These are phyloP conservation scores for Ectobius pallidus DNA, from an alignment of 2,888 invertebrate species.

Conservation along the genomic window DNA sequence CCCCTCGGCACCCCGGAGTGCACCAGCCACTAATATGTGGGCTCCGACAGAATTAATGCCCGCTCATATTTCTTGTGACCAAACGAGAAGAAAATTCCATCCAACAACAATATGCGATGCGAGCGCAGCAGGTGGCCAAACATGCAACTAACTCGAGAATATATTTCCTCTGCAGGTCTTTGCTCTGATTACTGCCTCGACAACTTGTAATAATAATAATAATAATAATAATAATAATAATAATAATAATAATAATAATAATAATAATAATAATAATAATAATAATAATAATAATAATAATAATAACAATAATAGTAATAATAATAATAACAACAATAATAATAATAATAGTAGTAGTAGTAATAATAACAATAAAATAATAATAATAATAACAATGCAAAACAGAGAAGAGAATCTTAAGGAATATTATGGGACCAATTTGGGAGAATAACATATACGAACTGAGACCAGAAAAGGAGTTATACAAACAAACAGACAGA, in stretches of 20 bases:
- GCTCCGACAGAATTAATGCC: background rate
- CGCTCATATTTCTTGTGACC: slow-evolving; percentile 21
- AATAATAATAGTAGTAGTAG: background rate
- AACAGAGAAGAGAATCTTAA: too few relatives aligned
- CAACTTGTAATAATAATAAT: too few relatives aligned
- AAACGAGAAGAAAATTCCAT: background rate
- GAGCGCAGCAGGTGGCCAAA: background rate
- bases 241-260: background rate
- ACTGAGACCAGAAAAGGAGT: too few relatives aligned
- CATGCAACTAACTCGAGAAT: too few relatives aligned
- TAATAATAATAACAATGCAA: background rate
- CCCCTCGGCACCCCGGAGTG: background rate
- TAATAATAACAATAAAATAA: too few relatives aligned
- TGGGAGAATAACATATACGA: too few relatives aligned
- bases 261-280: slow-evolving; percentile 9
- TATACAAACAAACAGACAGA: too few relatives aligned
- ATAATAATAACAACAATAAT: background rate
- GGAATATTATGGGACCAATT: too few relatives aligned
- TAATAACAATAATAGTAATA: slow-evolving; percentile 2
- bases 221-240: background rate
- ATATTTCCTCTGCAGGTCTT: too few relatives aligned
- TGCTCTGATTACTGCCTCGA: too few relatives aligned
- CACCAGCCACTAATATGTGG: background rate
- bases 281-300: slow-evolving; percentile 3
- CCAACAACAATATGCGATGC: background rate